Evolutionary conservation across 92 coral and sea anemone genomes (phyloP).

Genomic region (Micromussa lordhowensis): DNA sequence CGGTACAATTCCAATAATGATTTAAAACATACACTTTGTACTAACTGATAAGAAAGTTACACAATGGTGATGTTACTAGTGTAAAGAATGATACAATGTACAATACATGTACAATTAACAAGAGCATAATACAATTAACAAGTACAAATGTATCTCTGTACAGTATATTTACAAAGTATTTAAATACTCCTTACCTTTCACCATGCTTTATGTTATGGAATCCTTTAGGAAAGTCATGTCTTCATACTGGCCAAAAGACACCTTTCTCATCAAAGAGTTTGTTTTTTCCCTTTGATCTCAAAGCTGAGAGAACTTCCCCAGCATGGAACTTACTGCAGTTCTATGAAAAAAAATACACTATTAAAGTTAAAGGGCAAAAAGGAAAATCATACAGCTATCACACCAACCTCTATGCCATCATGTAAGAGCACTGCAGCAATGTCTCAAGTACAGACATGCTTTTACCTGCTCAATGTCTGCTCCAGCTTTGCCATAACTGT

Average conservation of each 20-base stretch:
- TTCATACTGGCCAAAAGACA: slow-evolving; percentile 56
- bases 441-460: slow-evolving; percentile 10
- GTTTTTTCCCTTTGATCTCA: slow-evolving; percentile 62
- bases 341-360: slow-evolving; percentile 4
- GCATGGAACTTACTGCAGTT: slow-evolving; percentile 67
- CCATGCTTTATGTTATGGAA: slow-evolving; percentile 69
- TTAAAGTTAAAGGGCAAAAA: slow-evolving; percentile 11
- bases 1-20: too few species aligned
- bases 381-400: neutral
- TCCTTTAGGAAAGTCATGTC: slow-evolving; percentile 59
- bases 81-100: too few species aligned
- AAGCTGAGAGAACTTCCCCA: slow-evolving; percentile 62
- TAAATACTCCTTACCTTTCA: slow-evolving; percentile 51
- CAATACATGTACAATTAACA: too few species aligned
- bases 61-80: too few species aligned
- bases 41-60: too few species aligned
- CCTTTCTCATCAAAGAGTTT: slow-evolving; percentile 64
- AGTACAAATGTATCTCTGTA: too few species aligned
- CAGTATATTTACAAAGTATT: too few species aligned
- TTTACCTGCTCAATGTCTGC: slow-evolving; percentile 49
- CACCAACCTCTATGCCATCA: neutral
- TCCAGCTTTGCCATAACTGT: slow-evolving; percentile 60
- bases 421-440: neutral
- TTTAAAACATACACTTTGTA: too few species aligned
- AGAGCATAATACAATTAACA: too few species aligned